A percentile compares a stretch with the other conserved stretches of the same genome.
phyloP scores from a whole-genome alignment of 2,888 invertebrate genomes.

The Diadromus collaris region DNA sequence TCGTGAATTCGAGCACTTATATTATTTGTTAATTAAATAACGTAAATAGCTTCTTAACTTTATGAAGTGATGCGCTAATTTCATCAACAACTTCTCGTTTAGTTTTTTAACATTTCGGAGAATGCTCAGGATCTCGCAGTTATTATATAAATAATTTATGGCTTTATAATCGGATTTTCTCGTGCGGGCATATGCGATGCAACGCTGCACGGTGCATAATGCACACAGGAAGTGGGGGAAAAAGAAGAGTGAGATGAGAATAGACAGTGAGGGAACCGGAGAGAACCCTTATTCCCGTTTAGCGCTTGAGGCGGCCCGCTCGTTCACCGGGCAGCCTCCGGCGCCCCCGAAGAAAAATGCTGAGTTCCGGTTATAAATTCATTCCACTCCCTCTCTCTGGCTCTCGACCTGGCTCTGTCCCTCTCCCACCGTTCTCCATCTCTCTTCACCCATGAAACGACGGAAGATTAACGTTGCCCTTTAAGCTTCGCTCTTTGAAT shows the following conservation, averaged over 20 bases:
- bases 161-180: not conserved
- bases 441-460: conserved; percentile 34
- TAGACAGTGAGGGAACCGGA: conserved; percentile 30
- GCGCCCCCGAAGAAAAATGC: conserved; percentile 48
- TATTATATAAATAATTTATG: conserved; percentile 7
- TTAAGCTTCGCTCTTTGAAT: conserved; percentile 60
- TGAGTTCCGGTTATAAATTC: conserved; percentile 56
- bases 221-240: not conserved
- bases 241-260: conserved; percentile 19
- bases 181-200: not conserved
- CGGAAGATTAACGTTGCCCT: conserved; percentile 62
- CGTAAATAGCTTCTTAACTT: not conserved
- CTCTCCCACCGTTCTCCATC: conserved; percentile 7
- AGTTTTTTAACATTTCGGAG: not conserved
- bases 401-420: conserved; percentile 3
- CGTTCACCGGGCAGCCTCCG: conserved; percentile 7
- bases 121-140: not conserved
- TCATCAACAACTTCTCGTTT: not conserved
- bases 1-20: not conserved
- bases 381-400: conserved; percentile 41
- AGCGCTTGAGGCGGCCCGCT: conserved; percentile 36
- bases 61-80: not conserved
- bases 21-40: not conserved
- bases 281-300: conserved; percentile 43
- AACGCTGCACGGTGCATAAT: not conserved